phyloP scores from a whole-genome alignment of 2,888 invertebrate species.

The Muscina levida region DNA sequence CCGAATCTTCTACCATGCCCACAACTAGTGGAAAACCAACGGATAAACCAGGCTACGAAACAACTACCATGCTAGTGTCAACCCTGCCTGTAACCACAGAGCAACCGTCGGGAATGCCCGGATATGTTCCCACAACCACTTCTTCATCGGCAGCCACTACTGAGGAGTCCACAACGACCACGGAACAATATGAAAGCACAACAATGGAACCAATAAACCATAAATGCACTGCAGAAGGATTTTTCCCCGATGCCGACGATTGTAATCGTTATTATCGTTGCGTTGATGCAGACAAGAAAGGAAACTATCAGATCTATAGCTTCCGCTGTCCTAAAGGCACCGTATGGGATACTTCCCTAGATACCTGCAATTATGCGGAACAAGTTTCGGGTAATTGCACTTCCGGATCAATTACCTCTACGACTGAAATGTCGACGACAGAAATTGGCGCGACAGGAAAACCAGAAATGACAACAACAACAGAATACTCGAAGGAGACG shows the following conservation, averaged over 20 bases:
- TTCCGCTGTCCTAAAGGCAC: constrained; percentile 82
- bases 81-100: constrained; percentile 46
- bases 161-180: constrained; percentile 60
- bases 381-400: constrained; percentile 76
- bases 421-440: constrained; percentile 59
- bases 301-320: constrained; percentile 80
- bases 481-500: constrained; percentile 52
- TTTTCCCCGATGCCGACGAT: constrained; percentile 80
- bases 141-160: constrained; percentile 58
- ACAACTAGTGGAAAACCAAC: constrained; percentile 33
- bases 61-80: constrained; percentile 44
- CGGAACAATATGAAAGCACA: constrained; percentile 64
- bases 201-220: constrained; percentile 71
- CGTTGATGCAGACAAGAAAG: constrained; percentile 76
- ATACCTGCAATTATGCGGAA: constrained; percentile 80
- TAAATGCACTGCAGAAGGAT: constrained; percentile 79
- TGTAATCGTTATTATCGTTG: constrained; percentile 84
- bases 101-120: constrained; percentile 63
- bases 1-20: neutral
- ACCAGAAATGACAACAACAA: constrained; percentile 49
- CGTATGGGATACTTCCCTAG: constrained; percentile 82
- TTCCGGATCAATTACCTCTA: constrained; percentile 66
- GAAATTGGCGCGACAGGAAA: constrained; percentile 60
- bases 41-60: constrained; percentile 34
- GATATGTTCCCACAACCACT: constrained; percentile 61